phyloP scores from a whole-genome alignment of 92 coral and sea anemone genomes.

The Epizoanthus ramosus region DNA sequence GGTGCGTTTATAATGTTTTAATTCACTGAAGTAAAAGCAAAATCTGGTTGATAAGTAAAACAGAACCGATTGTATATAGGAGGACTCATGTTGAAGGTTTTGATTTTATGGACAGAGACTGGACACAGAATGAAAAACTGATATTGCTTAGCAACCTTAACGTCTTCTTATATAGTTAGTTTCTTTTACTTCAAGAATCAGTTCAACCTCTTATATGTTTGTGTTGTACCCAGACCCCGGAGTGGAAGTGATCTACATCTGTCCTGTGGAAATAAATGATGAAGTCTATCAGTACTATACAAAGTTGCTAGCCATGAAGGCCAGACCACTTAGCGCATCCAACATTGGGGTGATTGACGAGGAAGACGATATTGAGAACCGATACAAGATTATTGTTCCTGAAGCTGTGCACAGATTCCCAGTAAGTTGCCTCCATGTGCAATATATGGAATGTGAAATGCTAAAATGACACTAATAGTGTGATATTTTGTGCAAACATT shows the following conservation, averaged over 20 bases:
- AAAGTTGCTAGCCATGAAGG: constrained; percentile 93
- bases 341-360: constrained; percentile 40
- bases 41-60: too few relatives aligned
- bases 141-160: too few relatives aligned
- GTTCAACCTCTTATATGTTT: background rate
- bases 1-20: constrained; percentile 51
- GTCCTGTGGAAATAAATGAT: constrained; percentile 94
- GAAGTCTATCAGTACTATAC: constrained; percentile 98
- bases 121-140: too few relatives aligned
- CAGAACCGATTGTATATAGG: too few relatives aligned
- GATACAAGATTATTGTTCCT: constrained; percentile 94
- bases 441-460: background rate
- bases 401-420: constrained; percentile 95
- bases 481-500: too few relatives aligned
- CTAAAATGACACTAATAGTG: background rate
- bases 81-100: too few relatives aligned
- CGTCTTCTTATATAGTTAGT: too few relatives aligned
- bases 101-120: too few relatives aligned
- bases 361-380: constrained; percentile 83
- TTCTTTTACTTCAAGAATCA: too few relatives aligned
- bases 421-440: constrained; percentile 47
- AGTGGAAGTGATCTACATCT: constrained; percentile 90
- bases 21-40: background rate
- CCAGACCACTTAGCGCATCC: constrained; percentile 58
- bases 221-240: constrained; percentile 67